These are phyloP conservation scores for Pristis pectinata DNA, from an alignment of 2,797 vertebrate species.

Conservation along the genomic window DNA sequence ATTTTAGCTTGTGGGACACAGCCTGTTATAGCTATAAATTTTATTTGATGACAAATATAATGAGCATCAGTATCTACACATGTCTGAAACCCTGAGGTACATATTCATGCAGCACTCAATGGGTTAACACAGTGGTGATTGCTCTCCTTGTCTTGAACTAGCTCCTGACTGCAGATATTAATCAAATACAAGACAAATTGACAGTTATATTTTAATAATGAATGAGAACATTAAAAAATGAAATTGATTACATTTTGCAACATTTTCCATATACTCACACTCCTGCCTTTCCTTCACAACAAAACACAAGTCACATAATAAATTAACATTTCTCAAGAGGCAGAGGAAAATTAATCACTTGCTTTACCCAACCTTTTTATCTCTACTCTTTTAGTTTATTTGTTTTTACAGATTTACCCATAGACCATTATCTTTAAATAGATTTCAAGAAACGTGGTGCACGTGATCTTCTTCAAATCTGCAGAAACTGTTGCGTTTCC, in stretches of 20 bases:
- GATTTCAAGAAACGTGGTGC: neutral
- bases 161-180: conserved; percentile 15
- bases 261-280: neutral
- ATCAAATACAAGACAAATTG: conserved; percentile 15
- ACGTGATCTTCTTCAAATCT: neutral
- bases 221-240: conserved; percentile 25
- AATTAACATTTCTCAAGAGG: neutral
- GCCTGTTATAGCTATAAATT: neutral
- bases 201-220: conserved; percentile 26
- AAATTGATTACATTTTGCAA: neutral
- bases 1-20: neutral
- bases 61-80: neutral
- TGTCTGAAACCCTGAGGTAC: neutral
- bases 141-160: neutral
- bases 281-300: neutral
- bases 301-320: neutral
- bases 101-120: neutral
- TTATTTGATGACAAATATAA: neutral
- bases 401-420: neutral
- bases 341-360: neutral
- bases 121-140: neutral
- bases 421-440: neutral
- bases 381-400: neutral
- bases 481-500: neutral
- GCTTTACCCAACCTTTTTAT: neutral